phyloP scores from a whole-genome alignment of 2,888 invertebrate species.

The Drepanosiphum platanoidis region DNA sequence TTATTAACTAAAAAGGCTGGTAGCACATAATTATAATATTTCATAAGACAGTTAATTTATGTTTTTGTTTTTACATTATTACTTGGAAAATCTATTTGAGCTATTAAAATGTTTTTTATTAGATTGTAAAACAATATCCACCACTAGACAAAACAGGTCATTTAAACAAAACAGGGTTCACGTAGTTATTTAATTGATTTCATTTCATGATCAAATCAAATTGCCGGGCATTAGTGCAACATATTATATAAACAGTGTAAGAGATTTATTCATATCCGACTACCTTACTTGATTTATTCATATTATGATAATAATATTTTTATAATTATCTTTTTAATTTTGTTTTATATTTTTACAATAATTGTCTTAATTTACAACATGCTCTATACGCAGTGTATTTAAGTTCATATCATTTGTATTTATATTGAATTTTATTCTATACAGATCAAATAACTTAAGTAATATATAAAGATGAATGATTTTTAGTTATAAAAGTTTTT shows the following conservation, averaged over 20 bases:
- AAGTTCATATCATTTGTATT: constrained; percentile 5
- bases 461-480: background rate
- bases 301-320: constrained; percentile 1
- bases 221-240: constrained; percentile 49
- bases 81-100: background rate
- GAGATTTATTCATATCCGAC: background rate
- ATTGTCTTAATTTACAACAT: background rate
- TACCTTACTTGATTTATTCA: background rate
- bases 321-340: background rate
- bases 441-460: constrained; percentile 20
- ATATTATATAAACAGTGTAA: background rate
- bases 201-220: constrained; percentile 19
- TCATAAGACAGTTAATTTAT: constrained; percentile 14
- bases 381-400: background rate
- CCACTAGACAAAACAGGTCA: too few relatives aligned
- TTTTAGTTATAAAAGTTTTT: background rate
- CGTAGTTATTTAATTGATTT: constrained; percentile 31
- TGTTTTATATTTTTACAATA: background rate
- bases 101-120: background rate
- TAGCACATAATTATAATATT: constrained; percentile 39
- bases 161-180: constrained; percentile 25
- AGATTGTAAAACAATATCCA: background rate
- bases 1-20: constrained; percentile 49
- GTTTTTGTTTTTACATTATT: background rate
- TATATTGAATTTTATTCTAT: background rate